Evolutionary conservation across 1,140 invertebrate species (phyloP).

Genomic region (Oedothorax gibbosus): DNA sequence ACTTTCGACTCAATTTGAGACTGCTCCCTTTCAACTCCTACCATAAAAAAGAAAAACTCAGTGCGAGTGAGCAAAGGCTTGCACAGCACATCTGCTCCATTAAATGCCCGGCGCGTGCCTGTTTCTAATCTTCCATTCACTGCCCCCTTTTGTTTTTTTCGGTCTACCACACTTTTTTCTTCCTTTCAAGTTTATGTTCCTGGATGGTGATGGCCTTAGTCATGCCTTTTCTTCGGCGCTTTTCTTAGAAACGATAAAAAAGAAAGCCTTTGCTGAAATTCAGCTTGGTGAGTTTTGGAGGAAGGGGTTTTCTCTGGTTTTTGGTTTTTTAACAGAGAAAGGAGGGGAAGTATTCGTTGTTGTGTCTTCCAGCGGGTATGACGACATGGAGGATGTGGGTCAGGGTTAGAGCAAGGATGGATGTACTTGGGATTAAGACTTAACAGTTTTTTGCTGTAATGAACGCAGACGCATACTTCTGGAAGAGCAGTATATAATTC

Average conservation of each 20-base stretch:
- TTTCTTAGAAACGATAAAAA: conserved; percentile 37
- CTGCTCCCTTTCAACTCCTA: not conserved
- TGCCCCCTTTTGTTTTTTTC: not conserved
- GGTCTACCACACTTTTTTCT: not conserved
- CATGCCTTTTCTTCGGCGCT: conserved; percentile 31
- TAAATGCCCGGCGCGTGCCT: conserved; percentile 21
- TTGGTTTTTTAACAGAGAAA: not conserved
- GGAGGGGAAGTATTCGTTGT: not conserved
- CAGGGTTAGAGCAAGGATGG: too few species aligned
- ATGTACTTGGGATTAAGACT: too few species aligned
- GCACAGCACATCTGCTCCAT: conserved; percentile 44
- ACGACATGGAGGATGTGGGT: not conserved
- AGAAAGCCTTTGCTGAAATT: not conserved
- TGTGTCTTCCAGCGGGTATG: not conserved
- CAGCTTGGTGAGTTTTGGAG: too few species aligned
- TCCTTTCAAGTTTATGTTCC: not conserved
- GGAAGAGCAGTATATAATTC: too few species aligned
- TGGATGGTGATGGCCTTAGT: conserved; percentile 38
- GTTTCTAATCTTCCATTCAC: not conserved
- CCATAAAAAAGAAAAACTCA: not conserved
- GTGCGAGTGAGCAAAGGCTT: conserved; percentile 19
- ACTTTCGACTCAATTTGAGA: not conserved
- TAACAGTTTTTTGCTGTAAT: too few species aligned
- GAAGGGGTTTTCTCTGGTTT: too few species aligned
- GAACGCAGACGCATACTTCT: too few species aligned